These are phyloP conservation scores for Tachina grossa DNA, from an alignment of 2,888 invertebrate species.

Conservation along the genomic window DNA sequence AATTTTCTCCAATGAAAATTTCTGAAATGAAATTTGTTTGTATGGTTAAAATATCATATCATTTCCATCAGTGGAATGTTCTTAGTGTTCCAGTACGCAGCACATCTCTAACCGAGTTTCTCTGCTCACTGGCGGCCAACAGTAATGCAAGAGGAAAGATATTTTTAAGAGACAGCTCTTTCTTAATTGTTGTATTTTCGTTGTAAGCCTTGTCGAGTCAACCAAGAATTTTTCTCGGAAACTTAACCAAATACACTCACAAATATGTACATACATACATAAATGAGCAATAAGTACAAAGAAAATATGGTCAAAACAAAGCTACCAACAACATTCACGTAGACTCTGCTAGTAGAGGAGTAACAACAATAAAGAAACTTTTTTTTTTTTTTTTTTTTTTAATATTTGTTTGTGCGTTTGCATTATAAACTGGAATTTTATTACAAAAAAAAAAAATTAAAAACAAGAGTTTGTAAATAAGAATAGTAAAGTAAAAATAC, in stretches of 20 bases:
- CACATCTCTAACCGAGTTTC: no score
- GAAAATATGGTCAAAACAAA: slow-evolving; percentile 35
- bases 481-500: slow-evolving; percentile 48
- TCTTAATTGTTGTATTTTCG: slow-evolving; percentile 27
- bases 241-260: neutral
- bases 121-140: no score
- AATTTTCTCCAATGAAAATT: no score
- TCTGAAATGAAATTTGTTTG: no score
- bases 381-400: slow-evolving; percentile 44
- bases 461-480: slow-evolving; percentile 30
- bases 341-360: slow-evolving; percentile 45
- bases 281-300: neutral
- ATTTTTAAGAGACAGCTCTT: slow-evolving; percentile 20
- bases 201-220: slow-evolving; percentile 37
- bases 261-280: neutral
- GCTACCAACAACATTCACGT: slow-evolving; percentile 24
- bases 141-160: neutral
- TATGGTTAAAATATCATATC: no score
- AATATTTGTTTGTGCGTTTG: slow-evolving; percentile 17
- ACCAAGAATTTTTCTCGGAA: slow-evolving; percentile 36
- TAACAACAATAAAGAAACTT: slow-evolving; percentile 60
- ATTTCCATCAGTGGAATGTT: no score
- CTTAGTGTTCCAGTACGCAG: no score
- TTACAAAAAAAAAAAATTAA: slow-evolving; percentile 11
- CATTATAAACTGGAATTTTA: slow-evolving; percentile 42